phyloP scores from a whole-genome alignment of 64 coral and sea anemone species.

The Montipora cactus region DNA sequence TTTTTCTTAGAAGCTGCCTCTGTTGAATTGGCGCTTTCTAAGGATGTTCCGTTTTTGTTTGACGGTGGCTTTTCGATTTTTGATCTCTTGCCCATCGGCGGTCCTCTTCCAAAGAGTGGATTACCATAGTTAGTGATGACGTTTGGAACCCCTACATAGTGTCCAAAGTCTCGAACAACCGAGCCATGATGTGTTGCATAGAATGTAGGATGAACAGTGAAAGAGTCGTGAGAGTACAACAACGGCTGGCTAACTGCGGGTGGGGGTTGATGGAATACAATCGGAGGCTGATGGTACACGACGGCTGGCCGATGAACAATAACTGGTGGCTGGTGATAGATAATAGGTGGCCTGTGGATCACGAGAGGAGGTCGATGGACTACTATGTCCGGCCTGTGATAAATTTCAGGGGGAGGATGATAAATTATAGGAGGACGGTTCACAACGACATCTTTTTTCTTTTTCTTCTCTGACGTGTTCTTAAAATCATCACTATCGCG shows the following conservation, averaged over 20 bases:
- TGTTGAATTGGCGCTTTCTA: neutral
- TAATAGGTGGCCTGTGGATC: conserved; percentile 96
- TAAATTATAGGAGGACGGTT: conserved; percentile 98
- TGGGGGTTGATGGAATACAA: conserved; percentile 95
- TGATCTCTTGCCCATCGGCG: conserved; percentile 78
- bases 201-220: conserved; percentile 93
- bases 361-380: conserved; percentile 95
- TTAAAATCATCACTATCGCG: conserved; percentile 12
- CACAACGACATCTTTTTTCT: conserved; percentile 99
- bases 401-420: conserved; percentile 98
- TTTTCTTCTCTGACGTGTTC: conserved; percentile 61
- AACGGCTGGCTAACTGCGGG: conserved; percentile 97
- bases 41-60: conserved; percentile 31
- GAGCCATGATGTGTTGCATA: conserved; percentile 97
- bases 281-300: conserved; percentile 98
- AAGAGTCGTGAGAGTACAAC: conserved; percentile 95
- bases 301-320: conserved; percentile 98
- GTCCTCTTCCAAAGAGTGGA: conserved; percentile 75
- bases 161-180: conserved; percentile 93
- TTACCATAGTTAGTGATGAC: conserved; percentile 91
- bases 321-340: conserved; percentile 98
- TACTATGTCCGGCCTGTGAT: conserved; percentile 97
- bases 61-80: conserved; percentile 46
- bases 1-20: neutral
- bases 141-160: conserved; percentile 94